These are phyloP conservation scores for Andrena cerasifolii DNA, from an alignment of 1,140 invertebrate genomes.

Conservation along the genomic window DNA sequence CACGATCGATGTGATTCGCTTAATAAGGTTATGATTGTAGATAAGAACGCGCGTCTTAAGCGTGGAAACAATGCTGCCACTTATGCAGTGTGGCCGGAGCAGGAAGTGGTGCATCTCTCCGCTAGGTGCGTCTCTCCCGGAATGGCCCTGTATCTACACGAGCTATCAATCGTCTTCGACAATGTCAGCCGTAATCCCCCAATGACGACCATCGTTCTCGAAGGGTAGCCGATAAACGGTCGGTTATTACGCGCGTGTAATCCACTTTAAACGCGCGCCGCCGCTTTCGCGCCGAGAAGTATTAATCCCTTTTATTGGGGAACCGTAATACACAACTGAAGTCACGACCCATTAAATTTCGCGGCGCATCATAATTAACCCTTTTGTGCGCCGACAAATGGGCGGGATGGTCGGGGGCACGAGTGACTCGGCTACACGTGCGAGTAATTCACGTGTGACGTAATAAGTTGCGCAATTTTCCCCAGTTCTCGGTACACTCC, in stretches of 20 bases:
- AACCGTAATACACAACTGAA: neutral
- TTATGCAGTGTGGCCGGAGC: too few species aligned
- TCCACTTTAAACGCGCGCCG: slow-evolving; percentile 20
- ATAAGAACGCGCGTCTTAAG: too few species aligned
- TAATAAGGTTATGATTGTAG: too few species aligned
- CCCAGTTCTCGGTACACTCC: neutral
- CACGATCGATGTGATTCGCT: too few species aligned
- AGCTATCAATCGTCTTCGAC: too few species aligned
- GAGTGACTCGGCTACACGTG: neutral
- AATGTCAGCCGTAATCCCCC: slow-evolving; percentile 15
- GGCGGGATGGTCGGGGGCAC: neutral
- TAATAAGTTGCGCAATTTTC: neutral
- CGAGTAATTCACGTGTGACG: neutral
- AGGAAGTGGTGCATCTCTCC: too few species aligned
- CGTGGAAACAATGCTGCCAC: too few species aligned
- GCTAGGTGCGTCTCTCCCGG: too few species aligned
- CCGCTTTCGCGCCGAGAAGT: neutral
- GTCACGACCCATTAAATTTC: neutral
- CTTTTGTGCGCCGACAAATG: too few species aligned
- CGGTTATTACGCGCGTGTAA: slow-evolving; percentile 20
- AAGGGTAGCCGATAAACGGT: slow-evolving; percentile 15
- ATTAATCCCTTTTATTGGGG: slow-evolving; percentile 11
- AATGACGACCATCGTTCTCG: slow-evolving; percentile 11
- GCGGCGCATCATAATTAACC: neutral
- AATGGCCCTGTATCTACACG: too few species aligned